Percentiles rank a stretch among this genome's conserved stretches.
These are phyloP conservation scores for Siniperca chuatsi DNA, from an alignment of 2,113 vertebrate genomes.

Conservation along the genomic window DNA sequence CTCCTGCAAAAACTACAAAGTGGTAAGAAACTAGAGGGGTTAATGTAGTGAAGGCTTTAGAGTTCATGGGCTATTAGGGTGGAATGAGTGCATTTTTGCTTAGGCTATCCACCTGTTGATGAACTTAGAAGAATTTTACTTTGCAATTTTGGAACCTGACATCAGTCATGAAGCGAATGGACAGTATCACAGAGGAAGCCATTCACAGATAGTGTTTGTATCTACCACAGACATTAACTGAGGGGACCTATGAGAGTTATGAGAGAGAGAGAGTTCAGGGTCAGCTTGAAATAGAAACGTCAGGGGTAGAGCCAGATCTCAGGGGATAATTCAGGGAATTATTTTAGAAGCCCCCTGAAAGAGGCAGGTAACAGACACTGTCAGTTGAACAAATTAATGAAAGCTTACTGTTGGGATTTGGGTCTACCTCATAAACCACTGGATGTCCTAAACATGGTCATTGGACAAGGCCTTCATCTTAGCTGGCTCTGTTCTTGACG, in stretches of 20 bases:
- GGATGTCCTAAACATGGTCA: slow-evolving; percentile 13
- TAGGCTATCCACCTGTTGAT: not conserved
- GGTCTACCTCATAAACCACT: slow-evolving; percentile 29
- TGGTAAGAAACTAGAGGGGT: slow-evolving; percentile 83
- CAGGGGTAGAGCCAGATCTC: slow-evolving; percentile 45
- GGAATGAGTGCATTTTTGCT: not conserved
- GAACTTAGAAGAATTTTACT: not conserved
- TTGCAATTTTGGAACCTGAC: not conserved
- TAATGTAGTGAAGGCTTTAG: not conserved
- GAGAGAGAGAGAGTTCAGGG: slow-evolving; percentile 34
- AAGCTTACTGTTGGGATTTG: slow-evolving; percentile 21
- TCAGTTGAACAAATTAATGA: not conserved
- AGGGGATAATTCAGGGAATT: slow-evolving; percentile 46
- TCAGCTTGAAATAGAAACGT: slow-evolving; percentile 71
- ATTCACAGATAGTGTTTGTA: not conserved
- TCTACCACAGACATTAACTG: not conserved
- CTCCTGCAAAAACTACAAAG: slow-evolving; percentile 89
- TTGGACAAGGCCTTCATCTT: slow-evolving; percentile 25
- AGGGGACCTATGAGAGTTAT: slow-evolving; percentile 10
- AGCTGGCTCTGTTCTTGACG: not conserved
- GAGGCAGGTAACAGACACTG: slow-evolving; percentile 36
- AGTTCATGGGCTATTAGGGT: not conserved
- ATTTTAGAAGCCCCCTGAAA: slow-evolving; percentile 31
- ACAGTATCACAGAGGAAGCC: not conserved
- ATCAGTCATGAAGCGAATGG: not conserved